phyloP scores from a whole-genome alignment of 2,888 invertebrate genomes.

The Epistrophella euchroma region DNA sequence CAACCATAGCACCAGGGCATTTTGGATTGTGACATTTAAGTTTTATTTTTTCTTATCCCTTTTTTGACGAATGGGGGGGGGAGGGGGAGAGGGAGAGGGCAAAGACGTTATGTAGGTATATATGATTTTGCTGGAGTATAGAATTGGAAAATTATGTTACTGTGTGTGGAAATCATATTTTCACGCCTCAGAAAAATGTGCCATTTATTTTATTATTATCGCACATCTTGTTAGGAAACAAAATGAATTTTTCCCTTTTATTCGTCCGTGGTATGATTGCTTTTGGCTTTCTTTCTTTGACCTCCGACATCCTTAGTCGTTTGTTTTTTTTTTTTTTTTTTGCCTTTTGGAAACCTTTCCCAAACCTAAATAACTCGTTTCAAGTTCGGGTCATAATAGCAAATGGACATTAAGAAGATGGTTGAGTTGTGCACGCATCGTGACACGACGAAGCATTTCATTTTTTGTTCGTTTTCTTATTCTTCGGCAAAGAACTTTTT shows the following conservation, averaged over 20 bases:
- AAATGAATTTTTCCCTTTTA: conserved; percentile 65
- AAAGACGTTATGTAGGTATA: background rate
- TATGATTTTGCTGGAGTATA: background rate
- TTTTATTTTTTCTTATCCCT: conserved; percentile 30
- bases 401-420: conserved; percentile 71
- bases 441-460: conserved; percentile 56
- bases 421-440: conserved; percentile 70
- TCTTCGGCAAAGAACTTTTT: conserved; percentile 16
- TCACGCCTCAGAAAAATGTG: conserved; percentile 72
- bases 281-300: conserved; percentile 2
- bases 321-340: background rate
- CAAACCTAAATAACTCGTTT: conserved; percentile 13
- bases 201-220: conserved; percentile 75
- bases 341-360: background rate
- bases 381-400: conserved; percentile 63
- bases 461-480: background rate
- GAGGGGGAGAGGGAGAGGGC: too few relatives aligned
- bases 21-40: conserved; percentile 66
- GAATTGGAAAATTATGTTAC: conserved; percentile 69
- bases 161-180: conserved; percentile 73
- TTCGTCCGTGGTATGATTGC: background rate
- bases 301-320: background rate
- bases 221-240: conserved; percentile 71
- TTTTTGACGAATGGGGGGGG: background rate
- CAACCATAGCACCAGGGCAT: conserved; percentile 27